A percentile compares a stretch with the other conserved stretches of the same genome.
phyloP scores from a whole-genome alignment of 2,113 vertebrate genomes.

The Antechinus flavipes region DNA sequence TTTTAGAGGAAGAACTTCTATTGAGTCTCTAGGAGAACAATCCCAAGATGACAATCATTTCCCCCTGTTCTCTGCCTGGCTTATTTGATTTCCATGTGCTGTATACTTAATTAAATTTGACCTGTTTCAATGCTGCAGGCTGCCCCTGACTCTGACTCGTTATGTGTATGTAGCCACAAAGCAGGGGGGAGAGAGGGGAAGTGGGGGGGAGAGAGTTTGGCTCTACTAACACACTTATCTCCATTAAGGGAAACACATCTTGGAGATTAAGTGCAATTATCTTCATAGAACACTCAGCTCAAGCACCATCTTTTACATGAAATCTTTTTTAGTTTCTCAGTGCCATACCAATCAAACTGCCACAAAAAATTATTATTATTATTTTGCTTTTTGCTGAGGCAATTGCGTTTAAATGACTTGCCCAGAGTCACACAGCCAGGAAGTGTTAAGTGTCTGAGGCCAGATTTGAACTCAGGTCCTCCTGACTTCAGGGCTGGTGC shows the following conservation, averaged over 20 bases:
- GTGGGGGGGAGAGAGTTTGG: no score
- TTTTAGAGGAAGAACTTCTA: not conserved
- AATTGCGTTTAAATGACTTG: not conserved
- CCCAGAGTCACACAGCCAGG: not conserved
- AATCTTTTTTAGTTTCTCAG: not conserved
- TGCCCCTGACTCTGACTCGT: not conserved
- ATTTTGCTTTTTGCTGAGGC: not conserved
- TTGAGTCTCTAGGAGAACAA: not conserved
- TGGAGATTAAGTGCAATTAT: not conserved
- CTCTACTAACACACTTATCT: no score
- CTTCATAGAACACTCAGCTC: not conserved
- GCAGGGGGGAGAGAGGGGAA: no score
- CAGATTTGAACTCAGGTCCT: not conserved
- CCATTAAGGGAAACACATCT: not conserved
- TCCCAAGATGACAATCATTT: not conserved
- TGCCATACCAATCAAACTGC: no score
- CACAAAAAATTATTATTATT: no score
- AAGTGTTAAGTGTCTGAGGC: not conserved
- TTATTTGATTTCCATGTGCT: not conserved
- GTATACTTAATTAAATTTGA: not conserved
- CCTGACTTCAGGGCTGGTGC: not conserved
- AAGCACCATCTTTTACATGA: not conserved
- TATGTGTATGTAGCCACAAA: not conserved
- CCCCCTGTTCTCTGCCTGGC: not conserved
- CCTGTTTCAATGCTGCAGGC: not conserved